Percentiles rank a stretch among this genome's conserved stretches.
phyloP scores from a whole-genome alignment of 2,888 invertebrate species.

The Pollenia labialis region DNA sequence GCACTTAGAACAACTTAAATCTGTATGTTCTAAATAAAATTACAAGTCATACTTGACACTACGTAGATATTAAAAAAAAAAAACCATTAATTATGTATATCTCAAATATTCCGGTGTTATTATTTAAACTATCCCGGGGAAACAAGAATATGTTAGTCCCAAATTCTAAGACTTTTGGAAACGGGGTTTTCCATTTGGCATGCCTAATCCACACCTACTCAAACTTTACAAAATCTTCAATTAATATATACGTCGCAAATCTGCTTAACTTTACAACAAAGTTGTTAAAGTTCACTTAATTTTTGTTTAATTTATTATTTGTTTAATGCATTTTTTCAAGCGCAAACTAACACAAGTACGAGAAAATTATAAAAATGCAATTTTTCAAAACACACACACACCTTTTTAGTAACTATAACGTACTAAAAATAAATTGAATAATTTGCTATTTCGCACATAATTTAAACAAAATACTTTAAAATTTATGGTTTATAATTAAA shows the following conservation, averaged over 20 bases:
- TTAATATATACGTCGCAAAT: neutral
- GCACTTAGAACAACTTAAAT: too few relatives aligned
- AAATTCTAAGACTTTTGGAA: too few relatives aligned
- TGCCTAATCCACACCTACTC: too few relatives aligned
- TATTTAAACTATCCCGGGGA: too few relatives aligned
- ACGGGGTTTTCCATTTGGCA: too few relatives aligned
- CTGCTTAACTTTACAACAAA: neutral
- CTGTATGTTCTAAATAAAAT: too few relatives aligned
- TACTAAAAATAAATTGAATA: slow-evolving; percentile 56
- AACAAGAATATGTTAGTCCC: too few relatives aligned
- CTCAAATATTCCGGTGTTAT: too few relatives aligned
- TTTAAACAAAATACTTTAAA: slow-evolving; percentile 71
- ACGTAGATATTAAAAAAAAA: too few relatives aligned
- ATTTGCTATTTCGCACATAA: slow-evolving; percentile 73
- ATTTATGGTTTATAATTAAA: slow-evolving; percentile 70
- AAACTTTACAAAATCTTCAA: too few relatives aligned
- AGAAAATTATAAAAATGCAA: neutral
- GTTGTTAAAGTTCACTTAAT: slow-evolving; percentile 11
- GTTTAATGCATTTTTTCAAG: slow-evolving; percentile 6
- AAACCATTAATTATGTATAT: too few relatives aligned
- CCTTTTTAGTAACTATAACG: neutral
- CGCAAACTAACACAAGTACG: neutral
- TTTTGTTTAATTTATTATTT: slow-evolving; percentile 2
- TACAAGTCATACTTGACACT: too few relatives aligned
- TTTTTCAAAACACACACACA: neutral